These are phyloP conservation scores for Hemitrygon akajei DNA, from an alignment of 2,797 vertebrate genomes.

Conservation along the genomic window DNA sequence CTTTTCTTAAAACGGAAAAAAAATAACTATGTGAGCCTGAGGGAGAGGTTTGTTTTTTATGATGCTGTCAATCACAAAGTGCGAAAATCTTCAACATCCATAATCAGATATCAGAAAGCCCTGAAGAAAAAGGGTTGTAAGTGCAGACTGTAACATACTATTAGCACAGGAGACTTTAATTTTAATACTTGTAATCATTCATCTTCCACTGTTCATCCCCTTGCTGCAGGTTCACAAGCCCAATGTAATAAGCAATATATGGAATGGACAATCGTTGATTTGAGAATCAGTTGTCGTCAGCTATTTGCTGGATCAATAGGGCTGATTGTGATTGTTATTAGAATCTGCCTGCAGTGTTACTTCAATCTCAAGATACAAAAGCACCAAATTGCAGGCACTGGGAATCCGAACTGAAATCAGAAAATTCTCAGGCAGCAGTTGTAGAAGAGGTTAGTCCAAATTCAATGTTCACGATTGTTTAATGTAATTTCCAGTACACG, in stretches of 20 bases:
- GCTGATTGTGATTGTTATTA: neutral
- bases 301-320: neutral
- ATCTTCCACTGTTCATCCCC: constrained; percentile 21
- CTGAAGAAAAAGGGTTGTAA: neutral
- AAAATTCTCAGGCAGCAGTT: too few species aligned
- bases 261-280: neutral
- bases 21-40: neutral
- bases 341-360: neutral
- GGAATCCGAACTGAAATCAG: too few species aligned
- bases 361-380: neutral
- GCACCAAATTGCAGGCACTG: too few species aligned
- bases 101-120: constrained; percentile 18
- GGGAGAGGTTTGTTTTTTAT: neutral
- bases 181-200: constrained; percentile 30
- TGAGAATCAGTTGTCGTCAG: neutral
- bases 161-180: constrained; percentile 25
- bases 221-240: neutral
- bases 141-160: constrained; percentile 17
- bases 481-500: too few species aligned
- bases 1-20: neutral
- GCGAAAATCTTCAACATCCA: constrained; percentile 23
- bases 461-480: too few species aligned
- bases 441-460: too few species aligned
- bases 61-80: constrained; percentile 6
- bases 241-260: neutral